Percentiles rank a stretch among this genome's conserved stretches.
Conservation (phyloP, 2,797 vertebrate species). For the Catostomus latipinnis region DNA sequence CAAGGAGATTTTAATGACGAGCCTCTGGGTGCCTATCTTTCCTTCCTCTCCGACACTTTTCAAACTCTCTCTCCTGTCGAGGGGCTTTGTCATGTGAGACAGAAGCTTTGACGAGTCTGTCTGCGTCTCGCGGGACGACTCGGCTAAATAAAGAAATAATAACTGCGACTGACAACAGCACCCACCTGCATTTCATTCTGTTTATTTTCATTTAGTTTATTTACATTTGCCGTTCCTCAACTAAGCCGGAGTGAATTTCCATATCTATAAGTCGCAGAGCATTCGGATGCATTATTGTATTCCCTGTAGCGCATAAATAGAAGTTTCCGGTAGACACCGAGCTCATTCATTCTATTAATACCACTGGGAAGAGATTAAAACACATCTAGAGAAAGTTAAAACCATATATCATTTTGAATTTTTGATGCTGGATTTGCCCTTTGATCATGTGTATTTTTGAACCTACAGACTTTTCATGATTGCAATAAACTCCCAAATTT, state of each 20-base stretch:
- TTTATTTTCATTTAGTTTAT: slow-evolving; percentile 47
- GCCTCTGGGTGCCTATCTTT: slow-evolving; percentile 46
- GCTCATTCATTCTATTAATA: slow-evolving; percentile 21
- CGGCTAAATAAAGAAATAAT: slow-evolving; percentile 57
- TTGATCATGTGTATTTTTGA: too few species aligned
- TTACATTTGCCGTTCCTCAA: slow-evolving; percentile 42
- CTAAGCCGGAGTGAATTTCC: slow-evolving; percentile 18
- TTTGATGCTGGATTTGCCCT: too few species aligned
- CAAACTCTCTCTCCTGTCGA: slow-evolving; percentile 9
- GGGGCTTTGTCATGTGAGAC: slow-evolving; percentile 46
- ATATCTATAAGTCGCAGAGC: slow-evolving; percentile 4
- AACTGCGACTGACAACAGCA: slow-evolving; percentile 43
- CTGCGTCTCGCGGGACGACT: slow-evolving; percentile 37
- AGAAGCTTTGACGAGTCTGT: slow-evolving; percentile 49
- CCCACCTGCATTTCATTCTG: slow-evolving; percentile 38
- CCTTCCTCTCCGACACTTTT: neutral
- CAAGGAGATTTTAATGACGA: slow-evolving; percentile 46
- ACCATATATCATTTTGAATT: neutral
- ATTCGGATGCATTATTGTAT: neutral
- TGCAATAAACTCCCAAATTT: too few species aligned
- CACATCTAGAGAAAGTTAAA: slow-evolving; percentile 4
- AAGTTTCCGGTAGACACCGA: slow-evolving; percentile 3
- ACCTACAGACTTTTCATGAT: too few species aligned
- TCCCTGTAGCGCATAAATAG: slow-evolving; percentile 1
- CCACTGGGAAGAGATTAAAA: slow-evolving; percentile 3